Evolutionary conservation across 2,113 vertebrate species (phyloP), one percentile per base, ranked within the genome.

Genomic region (Picathartes gymnocephalus): DNA sequence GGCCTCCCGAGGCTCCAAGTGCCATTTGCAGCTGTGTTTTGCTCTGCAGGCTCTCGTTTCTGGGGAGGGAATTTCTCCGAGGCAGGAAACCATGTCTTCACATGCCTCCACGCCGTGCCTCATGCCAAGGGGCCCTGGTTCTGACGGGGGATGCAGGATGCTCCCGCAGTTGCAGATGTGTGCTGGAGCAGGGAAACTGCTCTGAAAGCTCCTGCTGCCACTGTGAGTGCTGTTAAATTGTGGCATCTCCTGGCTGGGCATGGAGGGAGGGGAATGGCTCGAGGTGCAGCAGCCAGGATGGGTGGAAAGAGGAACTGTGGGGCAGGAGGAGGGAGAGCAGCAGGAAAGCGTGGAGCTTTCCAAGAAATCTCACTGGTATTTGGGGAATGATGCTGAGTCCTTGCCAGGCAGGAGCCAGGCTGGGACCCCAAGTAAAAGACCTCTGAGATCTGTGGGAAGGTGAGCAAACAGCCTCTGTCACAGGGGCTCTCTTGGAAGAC

Each of bases 21-120:
- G 96, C 95, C 95, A 92, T 92, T 90, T 86, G 77, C 96, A 96
- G 94, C 94, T 96, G 95, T 97, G 95, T 95, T 96, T 95, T 91
- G 78, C 92, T 97, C 92, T 15, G 19, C 94, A 88, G 91, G 88
- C 76, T 96, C 88, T 92, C 8, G 2, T 96, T 95, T 74, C 90
- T 97, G 96, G 74, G 88, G 79, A 94, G 95, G 79, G 88, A 96
- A 96, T 92, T 96, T 93, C 95, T 95, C 86, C 0, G 15, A 96
- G 86, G 80, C 94, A 93, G 94, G 95, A 95, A 88, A 95, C 88
- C 80, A 65, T 64, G 80, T 90, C 86, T 90, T 95, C 14, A 2
- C 88, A 69, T 94, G 88, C 68, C 93, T 96, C 61, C 8, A 6
- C 9, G 4, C 40, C 1, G 4, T 13, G 47, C 58, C 82, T 81